phyloP scores from a whole-genome alignment of 2,888 invertebrate species.

The Cistogaster globosa region DNA sequence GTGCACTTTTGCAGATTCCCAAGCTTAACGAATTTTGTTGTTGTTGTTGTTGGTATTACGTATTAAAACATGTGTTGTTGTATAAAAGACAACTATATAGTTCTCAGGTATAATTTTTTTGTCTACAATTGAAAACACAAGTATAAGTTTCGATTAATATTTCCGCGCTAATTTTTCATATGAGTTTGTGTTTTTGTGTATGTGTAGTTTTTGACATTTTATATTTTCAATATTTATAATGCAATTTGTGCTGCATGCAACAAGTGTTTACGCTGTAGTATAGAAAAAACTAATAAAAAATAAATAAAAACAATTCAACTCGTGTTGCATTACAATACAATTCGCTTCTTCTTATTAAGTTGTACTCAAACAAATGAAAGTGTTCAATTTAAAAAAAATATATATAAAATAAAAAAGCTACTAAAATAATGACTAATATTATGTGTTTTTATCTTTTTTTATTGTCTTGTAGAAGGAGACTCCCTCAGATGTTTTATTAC shows the following conservation, averaged over 20 bases:
- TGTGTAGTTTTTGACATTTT: conserved; percentile 48
- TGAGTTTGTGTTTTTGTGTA: conserved; percentile 22
- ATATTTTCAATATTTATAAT: conserved; percentile 64
- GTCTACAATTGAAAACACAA: conserved; percentile 1
- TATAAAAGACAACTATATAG: conserved; percentile 22
- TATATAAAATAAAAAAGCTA: neutral
- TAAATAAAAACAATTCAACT: neutral
- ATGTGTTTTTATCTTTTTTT: conserved; percentile 73
- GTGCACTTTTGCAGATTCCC: conserved; percentile 70
- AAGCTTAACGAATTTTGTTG: conserved; percentile 42
- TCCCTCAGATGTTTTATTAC: conserved; percentile 95
- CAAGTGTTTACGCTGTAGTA: conserved; percentile 63
- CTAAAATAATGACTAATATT: conserved; percentile 58
- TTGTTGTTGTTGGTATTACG: neutral
- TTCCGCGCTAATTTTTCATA: conserved; percentile 58
- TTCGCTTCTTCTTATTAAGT: conserved; percentile 36
- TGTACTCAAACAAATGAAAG: conserved; percentile 58
- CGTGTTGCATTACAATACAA: conserved; percentile 26
- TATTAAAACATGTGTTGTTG: neutral
- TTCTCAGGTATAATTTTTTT: conserved; percentile 37
- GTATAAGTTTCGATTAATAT: conserved; percentile 52
- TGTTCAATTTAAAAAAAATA: conserved; percentile 47
- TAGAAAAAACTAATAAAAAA: neutral
- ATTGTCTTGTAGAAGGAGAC: conserved; percentile 90
- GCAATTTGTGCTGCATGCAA: conserved; percentile 62